Evolutionary conservation across 37 sponge, comb jelly and placozoan genomes (phyloP), one percentile per base, ranked within the genome.

Genomic region (Diacarnus erythraeanus): DNA sequence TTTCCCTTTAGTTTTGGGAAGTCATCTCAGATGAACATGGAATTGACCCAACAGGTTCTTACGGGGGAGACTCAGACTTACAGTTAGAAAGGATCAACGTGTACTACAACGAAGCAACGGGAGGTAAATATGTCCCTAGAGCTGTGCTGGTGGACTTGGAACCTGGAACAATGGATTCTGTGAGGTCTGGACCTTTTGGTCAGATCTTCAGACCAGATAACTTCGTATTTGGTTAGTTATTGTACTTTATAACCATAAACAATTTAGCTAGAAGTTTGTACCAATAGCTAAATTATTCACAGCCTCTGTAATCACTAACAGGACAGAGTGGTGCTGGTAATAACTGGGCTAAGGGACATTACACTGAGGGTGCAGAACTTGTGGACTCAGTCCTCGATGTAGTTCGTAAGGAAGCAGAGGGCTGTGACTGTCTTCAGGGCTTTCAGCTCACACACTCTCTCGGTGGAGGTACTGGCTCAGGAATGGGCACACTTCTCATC

Each of bases 361-460:
- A n/a, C n/a, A n/a, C n/a, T n/a, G 82, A 83, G 68, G 90, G 82
- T 39, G 82, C 90, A 22, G 99, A 98, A 77, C 75, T 98, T 21
- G 99, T 98, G 26, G 99, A 98, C 87, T 95, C 99, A 33, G 99
- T 98, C 54, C 84, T 98, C 25, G 99, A 98, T 77, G 94, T 95
- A 0, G 99, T 98, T 23, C 78, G 99, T 10, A 98, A 98, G 75
- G 99, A 98, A 70, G 96, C 99, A 26, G 99, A 98, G 83, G 89
- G 99, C 92, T 98, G 99, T 80, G 99, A 98, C 86, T 98, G 99
- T 69, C 90, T 98, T 15, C 99, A 98, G 65, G 99, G 99, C 34
- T 98, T 98, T 88, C 99, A 98, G 71, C 92, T 98, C 64, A 95
- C 96, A 20, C 99, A 98, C 88, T 98, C 99, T 29, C 96, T 98